Evolutionary conservation across 2,113 vertebrate genomes (phyloP).

Genomic region (Ranitomeya variabilis): DNA sequence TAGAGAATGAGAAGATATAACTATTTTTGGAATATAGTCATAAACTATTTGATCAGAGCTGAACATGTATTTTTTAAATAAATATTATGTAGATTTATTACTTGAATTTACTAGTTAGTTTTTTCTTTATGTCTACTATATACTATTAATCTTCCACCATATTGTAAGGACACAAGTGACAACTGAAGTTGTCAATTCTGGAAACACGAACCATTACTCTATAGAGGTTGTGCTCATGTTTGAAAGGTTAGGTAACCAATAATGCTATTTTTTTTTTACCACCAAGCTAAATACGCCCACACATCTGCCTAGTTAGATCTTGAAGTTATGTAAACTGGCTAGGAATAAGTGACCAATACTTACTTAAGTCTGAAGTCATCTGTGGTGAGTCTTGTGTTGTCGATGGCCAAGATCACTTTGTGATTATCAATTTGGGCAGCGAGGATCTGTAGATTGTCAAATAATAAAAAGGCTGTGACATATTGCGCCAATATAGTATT

Average conservation of each 20-base stretch:
- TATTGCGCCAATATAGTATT: neutral
- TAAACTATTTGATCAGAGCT: neutral
- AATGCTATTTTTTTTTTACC: neutral
- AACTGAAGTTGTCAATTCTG: neutral
- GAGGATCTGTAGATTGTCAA: slow-evolving; percentile 62
- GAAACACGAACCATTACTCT: too few relatives aligned
- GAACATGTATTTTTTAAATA: too few relatives aligned
- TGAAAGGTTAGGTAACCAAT: too few relatives aligned
- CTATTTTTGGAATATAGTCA: neutral
- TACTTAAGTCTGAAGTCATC: slow-evolving; percentile 73
- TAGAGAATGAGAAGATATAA: neutral
- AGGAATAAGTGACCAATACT: slow-evolving; percentile 43
- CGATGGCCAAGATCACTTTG: slow-evolving; percentile 61
- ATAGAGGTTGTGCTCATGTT: too few relatives aligned
- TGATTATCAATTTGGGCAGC: slow-evolving; percentile 59
- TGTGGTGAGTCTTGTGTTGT: slow-evolving; percentile 66
- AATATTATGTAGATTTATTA: neutral
- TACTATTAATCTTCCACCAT: neutral
- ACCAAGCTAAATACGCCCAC: neutral
- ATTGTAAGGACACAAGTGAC: neutral
- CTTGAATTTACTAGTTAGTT: neutral
- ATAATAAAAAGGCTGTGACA: neutral
- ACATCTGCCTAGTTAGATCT: neutral
- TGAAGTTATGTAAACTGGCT: neutral
- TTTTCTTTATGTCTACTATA: neutral